These are phyloP conservation scores for Toxonevra muliebris DNA, from an alignment of 2,888 invertebrate genomes.

Conservation along the genomic window DNA sequence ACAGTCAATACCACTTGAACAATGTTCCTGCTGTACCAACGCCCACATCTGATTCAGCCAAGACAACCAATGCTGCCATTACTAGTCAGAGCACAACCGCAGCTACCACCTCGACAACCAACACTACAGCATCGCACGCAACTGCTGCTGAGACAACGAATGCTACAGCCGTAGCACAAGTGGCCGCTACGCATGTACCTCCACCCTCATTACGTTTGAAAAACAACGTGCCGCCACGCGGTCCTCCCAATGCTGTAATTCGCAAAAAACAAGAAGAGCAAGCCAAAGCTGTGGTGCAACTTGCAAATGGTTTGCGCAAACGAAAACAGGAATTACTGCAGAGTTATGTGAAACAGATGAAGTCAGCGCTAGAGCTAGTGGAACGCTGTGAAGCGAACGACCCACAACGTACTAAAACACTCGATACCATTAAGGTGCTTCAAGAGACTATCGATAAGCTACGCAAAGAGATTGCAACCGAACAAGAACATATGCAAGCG, in stretches of 20 bases:
- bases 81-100: conserved; percentile 40
- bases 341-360: conserved; percentile 89
- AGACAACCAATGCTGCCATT: conserved; percentile 42
- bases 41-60: conserved; percentile 59
- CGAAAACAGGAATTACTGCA: conserved; percentile 87
- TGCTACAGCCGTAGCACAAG: conserved; percentile 44
- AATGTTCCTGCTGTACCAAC: conserved; percentile 62
- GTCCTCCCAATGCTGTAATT: conserved; percentile 72
- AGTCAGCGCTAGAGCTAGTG: conserved; percentile 80
- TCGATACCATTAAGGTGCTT: conserved; percentile 83
- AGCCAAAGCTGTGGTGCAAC: conserved; percentile 77
- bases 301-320: conserved; percentile 83
- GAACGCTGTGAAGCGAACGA: conserved; percentile 78
- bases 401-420: conserved; percentile 78
- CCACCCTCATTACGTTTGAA: conserved; percentile 61
- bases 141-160: conserved; percentile 37
- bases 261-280: conserved; percentile 80
- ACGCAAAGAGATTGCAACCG: conserved; percentile 62
- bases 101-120: conserved; percentile 30
- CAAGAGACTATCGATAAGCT: conserved; percentile 81
- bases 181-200: conserved; percentile 46
- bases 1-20: conserved; percentile 63
- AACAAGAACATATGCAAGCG: conserved; percentile 63
- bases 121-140: conserved; percentile 32
- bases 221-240: conserved; percentile 61